Evolutionary conservation across 1,140 invertebrate genomes (phyloP), one percentile per base, ranked within the genome.

Genomic region (Rhizoglyphus robini): DNA sequence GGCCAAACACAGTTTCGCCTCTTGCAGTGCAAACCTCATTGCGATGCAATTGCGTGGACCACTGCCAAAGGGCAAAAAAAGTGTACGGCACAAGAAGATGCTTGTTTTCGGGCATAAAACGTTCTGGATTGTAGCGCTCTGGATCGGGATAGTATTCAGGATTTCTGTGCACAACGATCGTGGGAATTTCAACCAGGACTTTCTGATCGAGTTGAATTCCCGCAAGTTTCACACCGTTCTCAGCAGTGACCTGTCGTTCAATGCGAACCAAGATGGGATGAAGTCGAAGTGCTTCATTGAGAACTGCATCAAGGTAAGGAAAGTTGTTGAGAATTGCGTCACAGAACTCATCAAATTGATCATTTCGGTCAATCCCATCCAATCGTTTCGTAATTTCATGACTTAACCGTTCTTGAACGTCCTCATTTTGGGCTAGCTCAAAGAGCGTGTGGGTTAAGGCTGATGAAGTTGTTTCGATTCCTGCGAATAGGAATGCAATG

Each of bases 401-500:
- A 46, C 77, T 75, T 2, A 81, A 67, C 62, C 70, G 72, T 13
- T 76, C 70, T 68, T 81, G 80, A 38, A 78, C 72, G 5, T 79
- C 73, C 23, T 70, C 76, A 70, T 81, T 74, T 11, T 69, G 71
- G 5, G 78, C 75, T 65, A 81, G 72, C 65, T 77, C 72, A 68
- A 79, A 78, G 60, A 76, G 72, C 13, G 76, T 71, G 68, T 76
- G 81, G 2, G 74, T 72, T 5, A 81, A 65, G 0, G 76, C 72
- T 5, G 73, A 78, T 38, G 78, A 75, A 0, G 78, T 80, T 2
- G 80, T 81, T 67, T 77, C 83, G 68, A 81, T 85, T 1, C 83
- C 84, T 64, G 81, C 85, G 1, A 79, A 73, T 67, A 86, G 83
- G 69, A 87, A 87, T 5, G 83, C 38, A 1, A 82, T 74, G 0